Evolutionary conservation across 2,888 invertebrate genomes (phyloP), one percentile per base, ranked within the genome.

Genomic region (Cantharis rustica): DNA sequence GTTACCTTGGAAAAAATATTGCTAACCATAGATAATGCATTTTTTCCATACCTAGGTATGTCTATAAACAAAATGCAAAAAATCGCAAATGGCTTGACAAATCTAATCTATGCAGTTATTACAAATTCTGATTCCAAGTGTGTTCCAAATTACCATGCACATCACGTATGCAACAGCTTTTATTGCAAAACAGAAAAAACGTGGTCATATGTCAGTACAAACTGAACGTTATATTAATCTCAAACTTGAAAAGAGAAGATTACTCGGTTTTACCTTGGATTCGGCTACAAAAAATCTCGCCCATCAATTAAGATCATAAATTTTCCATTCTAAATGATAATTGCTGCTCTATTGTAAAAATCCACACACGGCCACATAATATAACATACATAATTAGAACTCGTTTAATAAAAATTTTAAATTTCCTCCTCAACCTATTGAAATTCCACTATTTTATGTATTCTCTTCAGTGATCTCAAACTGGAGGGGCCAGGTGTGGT

Each of bases 101-200:
- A 47, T 47, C 47, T 47, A 47, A 47, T 47, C 47, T 47, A 47
- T 47, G 31, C 31, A 47, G 63, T 74, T 61, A 69, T 74, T 74
- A 74, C 26, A 70, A 64, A 75, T 75, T 75, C 75, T 66, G 23
- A 20, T 68, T 70, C 66, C 70, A 71, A 31, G 61, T 20, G 61
- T 71, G 68, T 69, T 71, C 61, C 64, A 23, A 47, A 75, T 75
- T 75, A 71, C 71, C 64, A 75, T 75, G 75, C 68, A 62, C 61
- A 61, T 64, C 75, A 75, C 75, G 75, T 75, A 71, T 64, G 66
- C 68, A 71, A 71, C 68, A 71, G 71, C 75, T 75, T 71, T 71
- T 75, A 71, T 71, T 61, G 75, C 68, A 66, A 71, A 71, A 68
- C 61, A 62, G 23, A 68, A 73, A 73, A 68, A 61, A 47, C 47